phyloP scores from a whole-genome alignment of 2,888 invertebrate species.

The Cheilosia urbana region DNA sequence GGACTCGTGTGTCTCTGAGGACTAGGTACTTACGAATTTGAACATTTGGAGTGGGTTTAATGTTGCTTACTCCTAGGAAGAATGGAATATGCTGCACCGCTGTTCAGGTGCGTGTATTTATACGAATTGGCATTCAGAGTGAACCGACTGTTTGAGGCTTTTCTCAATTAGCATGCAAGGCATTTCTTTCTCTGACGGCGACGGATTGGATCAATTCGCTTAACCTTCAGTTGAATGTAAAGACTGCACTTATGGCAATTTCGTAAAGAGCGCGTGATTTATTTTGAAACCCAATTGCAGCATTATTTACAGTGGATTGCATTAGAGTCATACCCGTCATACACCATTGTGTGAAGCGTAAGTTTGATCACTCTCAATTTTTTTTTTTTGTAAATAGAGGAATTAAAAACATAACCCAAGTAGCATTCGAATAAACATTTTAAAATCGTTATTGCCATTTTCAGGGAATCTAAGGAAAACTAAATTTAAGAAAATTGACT shows the following conservation, averaged over 20 bases:
- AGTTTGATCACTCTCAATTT: no score
- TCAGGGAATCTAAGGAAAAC: no score
- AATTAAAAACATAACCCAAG: no score
- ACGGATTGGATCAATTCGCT: constrained; percentile 11
- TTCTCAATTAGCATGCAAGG: constrained; percentile 43
- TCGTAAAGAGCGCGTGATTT: background rate
- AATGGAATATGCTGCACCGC: constrained; percentile 43
- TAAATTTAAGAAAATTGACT: no score
- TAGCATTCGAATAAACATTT: no score
- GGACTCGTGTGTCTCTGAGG: background rate
- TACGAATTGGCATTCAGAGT: constrained; percentile 24
- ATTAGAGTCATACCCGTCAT: background rate
- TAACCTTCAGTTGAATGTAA: constrained; percentile 59
- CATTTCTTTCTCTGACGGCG: constrained; percentile 11
- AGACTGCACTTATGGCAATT: constrained; percentile 38
- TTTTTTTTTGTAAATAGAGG: no score
- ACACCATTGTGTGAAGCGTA: no score
- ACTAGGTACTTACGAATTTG: constrained; percentile 61
- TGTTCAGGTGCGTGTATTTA: constrained; percentile 31
- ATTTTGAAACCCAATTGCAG: constrained; percentile 15
- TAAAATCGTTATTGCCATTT: no score
- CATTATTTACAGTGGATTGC: background rate
- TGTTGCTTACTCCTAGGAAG: constrained; percentile 35
- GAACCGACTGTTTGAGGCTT: background rate
- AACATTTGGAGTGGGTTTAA: constrained; percentile 36